Conservation (phyloP, 1,140 invertebrate species). For the Trichonephila clavipes region DNA sequence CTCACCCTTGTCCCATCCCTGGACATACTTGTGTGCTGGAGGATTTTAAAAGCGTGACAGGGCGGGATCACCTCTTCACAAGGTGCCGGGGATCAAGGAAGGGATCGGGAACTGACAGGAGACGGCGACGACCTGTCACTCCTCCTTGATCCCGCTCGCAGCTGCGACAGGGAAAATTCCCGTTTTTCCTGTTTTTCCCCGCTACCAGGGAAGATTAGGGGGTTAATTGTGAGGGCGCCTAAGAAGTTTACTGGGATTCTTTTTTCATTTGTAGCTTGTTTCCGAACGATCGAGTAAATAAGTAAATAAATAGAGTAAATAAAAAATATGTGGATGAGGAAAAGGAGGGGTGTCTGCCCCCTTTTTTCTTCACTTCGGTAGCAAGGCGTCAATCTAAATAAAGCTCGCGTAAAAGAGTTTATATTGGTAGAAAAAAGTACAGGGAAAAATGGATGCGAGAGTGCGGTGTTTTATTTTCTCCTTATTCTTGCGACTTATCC, state of each 20-base stretch:
- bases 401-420: constrained; percentile 58
- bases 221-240: constrained; percentile 63
- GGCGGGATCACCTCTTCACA: constrained; percentile 61
- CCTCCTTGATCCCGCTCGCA: constrained; percentile 64
- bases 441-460: neutral
- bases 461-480: constrained; percentile 49
- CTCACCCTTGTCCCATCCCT: neutral
- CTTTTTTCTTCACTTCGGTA: neutral
- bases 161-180: constrained; percentile 41
- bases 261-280: constrained; percentile 59
- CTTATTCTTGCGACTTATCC: constrained; percentile 51
- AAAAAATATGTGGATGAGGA: neutral
- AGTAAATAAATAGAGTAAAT: neutral
- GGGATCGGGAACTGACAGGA: constrained; percentile 62
- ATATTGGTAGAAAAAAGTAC: neutral
- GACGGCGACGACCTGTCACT: constrained; percentile 65
- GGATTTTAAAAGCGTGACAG: constrained; percentile 69
- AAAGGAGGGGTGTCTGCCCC: neutral
- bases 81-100: constrained; percentile 47
- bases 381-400: constrained; percentile 65
- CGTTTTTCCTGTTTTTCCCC: constrained; percentile 63
- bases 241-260: constrained; percentile 45
- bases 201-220: constrained; percentile 53
- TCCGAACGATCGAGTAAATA: constrained; percentile 37
- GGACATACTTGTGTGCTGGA: neutral